Base-by-base conservation (phyloP, 2,797 vertebrate species). In the Urosaurus nigricauda region DNA sequence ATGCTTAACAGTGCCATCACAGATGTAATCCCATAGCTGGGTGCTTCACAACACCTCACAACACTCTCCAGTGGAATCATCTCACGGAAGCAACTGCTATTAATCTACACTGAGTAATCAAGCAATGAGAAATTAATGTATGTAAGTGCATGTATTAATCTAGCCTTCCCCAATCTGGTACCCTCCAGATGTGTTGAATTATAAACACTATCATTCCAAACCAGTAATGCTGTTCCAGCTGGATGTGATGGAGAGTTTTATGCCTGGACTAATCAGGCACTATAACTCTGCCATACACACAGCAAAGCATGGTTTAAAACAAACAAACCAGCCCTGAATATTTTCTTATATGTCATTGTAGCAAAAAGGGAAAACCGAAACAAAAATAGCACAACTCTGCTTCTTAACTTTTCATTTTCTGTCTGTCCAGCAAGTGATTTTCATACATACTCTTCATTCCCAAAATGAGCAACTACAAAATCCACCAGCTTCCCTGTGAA, bases 381-480 rank as follows among this genome's bases (percentile, higher is more conserved):
- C 26, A 81, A 73, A 35, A n/a, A 80, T 24, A 35, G 2, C 37
- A 80, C 32, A 24, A 37, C 56, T 81, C 56, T 40, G 40, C 21
- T 2, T 0, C 24, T 74, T 75, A 58, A 40, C 12, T 40, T 60
- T 60, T 7, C 16, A 75, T 0, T 0, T 53, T 9, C n/a, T 24
- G 19, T 0, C 1, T 51, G 91, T 89, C 70, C 13, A 73, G 5
- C 5, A 84, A 53, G 73, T 0, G 91, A 87, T 73, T 47, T 21
- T 85, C 81, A 93, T 88, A 97, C 96, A 26, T 85, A 97, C 97
- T 97, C 96, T 1, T 96, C 92, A 84, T 97, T 97, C 87, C 97
- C 97, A 1, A 97, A 97, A 90, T 97, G 96, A 71, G 96, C 96
- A 0, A 97, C 96, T 35, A 97, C 96, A 74, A 97, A 97, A 93